Base-by-base conservation (phyloP, 2,888 invertebrate genomes). In the Drosophila quasianomalipes region DNA sequence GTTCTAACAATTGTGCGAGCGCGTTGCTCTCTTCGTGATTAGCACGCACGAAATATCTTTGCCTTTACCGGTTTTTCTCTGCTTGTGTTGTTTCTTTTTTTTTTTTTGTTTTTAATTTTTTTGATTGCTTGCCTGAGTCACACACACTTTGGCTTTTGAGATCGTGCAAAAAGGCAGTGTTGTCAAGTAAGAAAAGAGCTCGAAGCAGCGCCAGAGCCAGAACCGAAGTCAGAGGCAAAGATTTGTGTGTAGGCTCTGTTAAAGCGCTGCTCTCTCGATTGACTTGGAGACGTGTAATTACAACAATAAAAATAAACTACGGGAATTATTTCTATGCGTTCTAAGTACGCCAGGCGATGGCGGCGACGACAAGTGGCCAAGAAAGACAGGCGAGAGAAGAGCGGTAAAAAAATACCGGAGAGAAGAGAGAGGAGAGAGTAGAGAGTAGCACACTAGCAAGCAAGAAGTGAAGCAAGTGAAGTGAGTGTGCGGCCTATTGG, bases 271-370 rank as follows among this genome's bases (percentile, higher is more conserved):
- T 69, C 79, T 67, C 49, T 57, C 81, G 81, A 73, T 80, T 76
- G 79, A 47, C 71, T 80, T 66, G 31, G 41, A 74, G 71, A 85
- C 85, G 90, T 86, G 85, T 90, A 90, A 87, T 89, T 86, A 83
- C 85, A 88, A 86, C 79, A 90, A 86, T 86, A 89, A 90, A 86
- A 89, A 87, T 85, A 89, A 86, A 89, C 90, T 86, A 81, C 83
- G 72, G 81, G 72, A 88, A 89, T 86, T 89, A 88, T 85, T 88
- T 83, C 76, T 71, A 79, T 75, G 85, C 85, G 82, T 84, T 79
- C 87, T 81, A 73, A 83, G 87, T 79, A 76, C 70, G 58, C 33
- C 30, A 41, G 41, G 41, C 51, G 35, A 51, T 57, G 41, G 67
- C 30, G 33, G 79, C 75, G 64, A 63, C 83, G 83, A 84, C 83